These are phyloP conservation scores for Pluvialis apricaria DNA, from an alignment of 2,113 vertebrate species.

Conservation along the genomic window DNA sequence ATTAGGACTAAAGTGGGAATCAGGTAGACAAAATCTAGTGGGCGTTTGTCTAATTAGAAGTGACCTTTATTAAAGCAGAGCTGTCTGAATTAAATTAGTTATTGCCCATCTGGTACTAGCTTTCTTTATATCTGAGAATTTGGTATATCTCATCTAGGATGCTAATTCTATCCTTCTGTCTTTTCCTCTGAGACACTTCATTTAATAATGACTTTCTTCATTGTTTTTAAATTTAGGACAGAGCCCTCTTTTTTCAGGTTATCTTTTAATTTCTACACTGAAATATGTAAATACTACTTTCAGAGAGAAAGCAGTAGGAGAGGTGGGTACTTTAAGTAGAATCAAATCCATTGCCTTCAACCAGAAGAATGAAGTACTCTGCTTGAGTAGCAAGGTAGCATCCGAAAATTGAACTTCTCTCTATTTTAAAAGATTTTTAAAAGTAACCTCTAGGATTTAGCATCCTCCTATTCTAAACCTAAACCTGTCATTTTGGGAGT, in stretches of 20 bases:
- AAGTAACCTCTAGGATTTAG: neutral
- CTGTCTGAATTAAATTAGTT: conserved; percentile 48
- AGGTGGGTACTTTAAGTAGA: neutral
- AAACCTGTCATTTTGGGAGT: neutral
- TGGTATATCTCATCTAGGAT: conserved; percentile 11
- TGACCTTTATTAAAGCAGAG: conserved; percentile 48
- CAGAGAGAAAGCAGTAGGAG: neutral
- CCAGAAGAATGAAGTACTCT: neutral
- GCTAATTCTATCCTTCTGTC: neutral
- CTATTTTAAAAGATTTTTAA: neutral
- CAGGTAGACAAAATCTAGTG: neutral
- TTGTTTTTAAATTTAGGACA: neutral
- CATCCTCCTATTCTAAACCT: neutral
- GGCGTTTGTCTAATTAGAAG: conserved; percentile 48
- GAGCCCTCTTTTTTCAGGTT: neutral
- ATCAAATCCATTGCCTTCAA: neutral
- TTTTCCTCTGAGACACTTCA: neutral
- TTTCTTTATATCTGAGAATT: conserved; percentile 5
- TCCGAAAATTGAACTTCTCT: neutral
- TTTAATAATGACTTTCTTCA: neutral
- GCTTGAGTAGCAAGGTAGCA: neutral
- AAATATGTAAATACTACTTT: neutral
- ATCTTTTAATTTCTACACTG: neutral
- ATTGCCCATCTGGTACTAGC: neutral
- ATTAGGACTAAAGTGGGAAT: neutral